Base-by-base conservation (phyloP, 2,113 vertebrate species). In the Indicator maculatus region DNA sequence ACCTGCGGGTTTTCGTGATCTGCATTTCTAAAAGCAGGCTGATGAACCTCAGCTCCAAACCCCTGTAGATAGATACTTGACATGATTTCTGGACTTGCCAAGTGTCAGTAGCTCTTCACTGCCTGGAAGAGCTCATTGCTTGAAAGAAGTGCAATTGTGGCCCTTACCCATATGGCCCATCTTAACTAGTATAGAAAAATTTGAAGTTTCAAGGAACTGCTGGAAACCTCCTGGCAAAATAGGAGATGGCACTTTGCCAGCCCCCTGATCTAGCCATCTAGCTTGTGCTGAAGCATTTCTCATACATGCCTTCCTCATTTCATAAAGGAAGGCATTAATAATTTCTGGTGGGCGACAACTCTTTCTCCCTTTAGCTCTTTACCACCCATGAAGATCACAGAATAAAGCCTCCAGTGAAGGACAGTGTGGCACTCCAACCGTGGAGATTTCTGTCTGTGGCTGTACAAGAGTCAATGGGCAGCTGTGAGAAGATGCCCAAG, bases 281-380 rank as follows among this genome's bases (percentile, higher is more conserved):
- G 65, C 67, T 89, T 93, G 59, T 80, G 55, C 80, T 93, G 64
- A 59, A 41, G 59, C 66, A 66, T 80, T 84, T 66, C 67, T 93
- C 71, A 79, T 89, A 70, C 56, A 79, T 18, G 69, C 38, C 60
- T 70, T 89, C 83, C 38, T 95, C 52, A 73, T 87, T 93, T 95
- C 75, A 92, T 83, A 93, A 87, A 89, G 87, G 71, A 89, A 96
- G 60, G 45, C 67, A 87, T 96, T 94, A 96, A 95, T 93, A 96
- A 92, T 56, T 78, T 67, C 21, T 93, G 53, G 60, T 12, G 0
- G n/a, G 26, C 39, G 8, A 83, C 18, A 70, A 89, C 20, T 47
- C 67, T 64, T 89, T 91, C 39, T 19, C 12, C 53, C 45, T 78
- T 26, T 60, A 79, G 66, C 66, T 90, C 71, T 87, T 80, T 70